A percentile compares a stretch with the other conserved stretches of the same genome.
phyloP scores from a whole-genome alignment of 2,797 vertebrate species.

The Danio kyathit region DNA sequence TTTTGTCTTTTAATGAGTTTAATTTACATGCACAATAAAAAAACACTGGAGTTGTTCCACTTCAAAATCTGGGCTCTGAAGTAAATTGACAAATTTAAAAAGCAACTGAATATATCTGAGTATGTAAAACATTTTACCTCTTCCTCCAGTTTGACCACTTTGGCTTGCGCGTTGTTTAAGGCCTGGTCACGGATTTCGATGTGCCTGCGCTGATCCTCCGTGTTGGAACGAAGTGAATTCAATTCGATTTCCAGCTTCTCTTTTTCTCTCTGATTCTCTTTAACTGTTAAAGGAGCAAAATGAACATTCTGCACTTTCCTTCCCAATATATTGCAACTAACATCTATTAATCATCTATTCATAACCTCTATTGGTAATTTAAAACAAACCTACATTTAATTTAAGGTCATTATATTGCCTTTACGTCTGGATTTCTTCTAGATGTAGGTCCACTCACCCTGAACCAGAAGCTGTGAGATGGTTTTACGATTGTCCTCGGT shows the following conservation, averaged over 20 bases:
- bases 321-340: not conserved
- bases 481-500: constrained; percentile 97
- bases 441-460: constrained; percentile 85
- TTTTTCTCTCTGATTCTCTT: constrained; percentile 92
- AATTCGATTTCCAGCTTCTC: constrained; percentile 96
- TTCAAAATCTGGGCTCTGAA: no score
- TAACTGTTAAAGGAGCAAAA: constrained; percentile 78
- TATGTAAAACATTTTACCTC: constrained; percentile 83
- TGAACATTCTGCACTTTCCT: constrained; percentile 8
- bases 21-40: no score
- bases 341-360: no score
- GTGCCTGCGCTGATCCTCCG: constrained; percentile 95
- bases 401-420: not conserved
- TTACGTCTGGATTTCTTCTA: not conserved
- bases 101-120: no score
- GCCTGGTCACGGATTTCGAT: constrained; percentile 98
- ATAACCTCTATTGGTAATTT: no score
- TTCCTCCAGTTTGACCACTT: constrained; percentile 97
- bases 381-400: not conserved
- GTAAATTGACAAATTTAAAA: no score
- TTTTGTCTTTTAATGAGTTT: no score
- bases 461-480: constrained; percentile 93
- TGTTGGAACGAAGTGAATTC: constrained; percentile 88
- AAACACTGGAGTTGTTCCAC: no score
- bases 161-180: constrained; percentile 95